Evolutionary conservation across 2,113 vertebrate species (phyloP), one percentile per base, ranked within the genome.

Genomic region (Anthoscopus minutus): DNA sequence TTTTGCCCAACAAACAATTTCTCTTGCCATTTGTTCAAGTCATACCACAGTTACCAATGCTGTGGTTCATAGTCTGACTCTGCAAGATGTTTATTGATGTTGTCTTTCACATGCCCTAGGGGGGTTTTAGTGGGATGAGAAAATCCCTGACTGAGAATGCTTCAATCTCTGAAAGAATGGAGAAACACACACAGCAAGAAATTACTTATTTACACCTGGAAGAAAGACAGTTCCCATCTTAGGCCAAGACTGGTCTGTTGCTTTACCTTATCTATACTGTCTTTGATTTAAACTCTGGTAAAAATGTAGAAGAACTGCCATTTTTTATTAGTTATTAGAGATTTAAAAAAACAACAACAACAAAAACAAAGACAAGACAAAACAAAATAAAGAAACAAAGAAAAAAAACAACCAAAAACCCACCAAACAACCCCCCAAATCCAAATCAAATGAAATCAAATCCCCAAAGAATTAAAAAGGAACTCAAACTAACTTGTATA

Each of bases 401-500:
- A 21, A 2, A 1, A 6, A n/a, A 44, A 7, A 6, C 24, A 47
- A 19, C 4, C 33, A 33, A 47, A 27, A 13, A 66, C 4, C 42
- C 47, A 58, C 3, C 2, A 57, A 58, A 53, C 4, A 51, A 53
- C 6, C 6, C 7, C 5, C 5, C 18, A 19, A 28, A 58, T 3
- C 4, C 4, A 38, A 77, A 30, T 6, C 6, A 64, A 50, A 44
- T 9, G 10, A 20, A 54, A 53, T 1, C 6, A 70, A 50, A 31
- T 2, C 5, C 14, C 10, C 4, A 11, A 51, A 57, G 9, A 40
- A n/a, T 10, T 37, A 21, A 44, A 60, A 1, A 83, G 16, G 0
- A 1, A 1, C 5, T 2, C 13, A 35, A 44, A 62, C 4, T 10
- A 27, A 48, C 7, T 6, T 58, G 8, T 47, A 58, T 35, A 47